Conservation (phyloP, 2,797 vertebrate species). For the Macropodus opercularis region DNA sequence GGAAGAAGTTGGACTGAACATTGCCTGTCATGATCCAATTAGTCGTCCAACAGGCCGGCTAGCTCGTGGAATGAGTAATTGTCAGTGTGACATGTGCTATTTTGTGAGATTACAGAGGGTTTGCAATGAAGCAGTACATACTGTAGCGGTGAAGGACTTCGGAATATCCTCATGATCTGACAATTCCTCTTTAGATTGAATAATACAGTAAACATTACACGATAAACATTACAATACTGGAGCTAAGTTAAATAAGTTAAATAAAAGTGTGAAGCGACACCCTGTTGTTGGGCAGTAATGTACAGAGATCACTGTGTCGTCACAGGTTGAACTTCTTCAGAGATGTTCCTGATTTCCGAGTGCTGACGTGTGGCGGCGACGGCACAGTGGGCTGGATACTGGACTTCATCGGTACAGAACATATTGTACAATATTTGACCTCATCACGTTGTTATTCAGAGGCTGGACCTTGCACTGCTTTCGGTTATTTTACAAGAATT, state of each 20-base stretch:
- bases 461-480: neutral
- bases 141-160: constrained; percentile 11
- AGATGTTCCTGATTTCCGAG: constrained; percentile 90
- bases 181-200: too few relatives aligned
- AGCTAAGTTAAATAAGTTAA: too few relatives aligned
- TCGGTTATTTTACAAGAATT: neutral
- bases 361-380: constrained; percentile 92
- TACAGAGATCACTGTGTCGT: neutral
- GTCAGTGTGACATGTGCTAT: constrained; percentile 69
- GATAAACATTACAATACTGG: too few relatives aligned
- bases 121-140: constrained; percentile 32
- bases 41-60: constrained; percentile 73
- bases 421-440: neutral
- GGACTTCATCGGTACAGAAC: constrained; percentile 87
- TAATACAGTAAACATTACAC: too few relatives aligned
- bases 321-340: constrained; percentile 94
- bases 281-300: too few relatives aligned
- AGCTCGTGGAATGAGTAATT: constrained; percentile 72
- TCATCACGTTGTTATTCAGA: neutral
- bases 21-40: constrained; percentile 81
- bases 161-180: constrained; percentile 10
- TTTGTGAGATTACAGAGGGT: constrained; percentile 60
- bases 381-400: constrained; percentile 97
- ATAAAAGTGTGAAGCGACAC: too few relatives aligned
- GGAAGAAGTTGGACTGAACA: constrained; percentile 83